phyloP scores from a whole-genome alignment of 2,888 invertebrate species.

The Caenorhabditis doughertyi region DNA sequence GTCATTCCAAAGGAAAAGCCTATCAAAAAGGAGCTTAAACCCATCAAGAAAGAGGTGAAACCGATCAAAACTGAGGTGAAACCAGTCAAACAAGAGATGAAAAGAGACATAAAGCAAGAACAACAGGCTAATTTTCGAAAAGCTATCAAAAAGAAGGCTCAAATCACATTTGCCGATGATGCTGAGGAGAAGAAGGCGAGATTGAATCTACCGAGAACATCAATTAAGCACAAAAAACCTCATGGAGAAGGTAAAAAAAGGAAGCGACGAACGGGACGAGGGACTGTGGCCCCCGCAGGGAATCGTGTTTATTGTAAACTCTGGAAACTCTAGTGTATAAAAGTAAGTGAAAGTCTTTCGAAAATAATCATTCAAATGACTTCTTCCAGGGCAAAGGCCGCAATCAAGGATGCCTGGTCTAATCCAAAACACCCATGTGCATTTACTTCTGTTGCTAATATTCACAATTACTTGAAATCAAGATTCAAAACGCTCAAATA shows the following conservation, averaged over 20 bases:
- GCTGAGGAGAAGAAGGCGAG: not conserved
- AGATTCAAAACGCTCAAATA: too few species aligned
- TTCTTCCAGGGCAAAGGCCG: conserved; percentile 7
- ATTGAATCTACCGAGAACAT: too few species aligned
- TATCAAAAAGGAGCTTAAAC: conserved; percentile 13
- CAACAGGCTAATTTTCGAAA: not conserved
- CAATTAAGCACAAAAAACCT: not conserved
- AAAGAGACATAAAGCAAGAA: not conserved
- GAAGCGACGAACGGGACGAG: not conserved
- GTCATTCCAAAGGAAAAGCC: not conserved
- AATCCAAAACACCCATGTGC: too few species aligned
- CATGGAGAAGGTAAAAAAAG: not conserved
- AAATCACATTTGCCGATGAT: not conserved
- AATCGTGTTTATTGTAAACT: conserved; percentile 4
- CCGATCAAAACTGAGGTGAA: too few species aligned
- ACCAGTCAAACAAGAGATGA: too few species aligned
- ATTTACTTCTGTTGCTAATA: too few species aligned
- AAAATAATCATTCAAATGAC: not conserved
- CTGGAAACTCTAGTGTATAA: conserved; percentile 11
- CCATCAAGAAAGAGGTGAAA: not conserved
- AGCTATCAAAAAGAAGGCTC: too few species aligned
- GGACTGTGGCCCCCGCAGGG: not conserved
- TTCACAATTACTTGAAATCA: too few species aligned
- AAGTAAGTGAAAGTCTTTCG: not conserved
- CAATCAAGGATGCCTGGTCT: too few species aligned